Base-by-base conservation (phyloP, 1,140 invertebrate species). In the Thaumatotibia leucotreta region DNA sequence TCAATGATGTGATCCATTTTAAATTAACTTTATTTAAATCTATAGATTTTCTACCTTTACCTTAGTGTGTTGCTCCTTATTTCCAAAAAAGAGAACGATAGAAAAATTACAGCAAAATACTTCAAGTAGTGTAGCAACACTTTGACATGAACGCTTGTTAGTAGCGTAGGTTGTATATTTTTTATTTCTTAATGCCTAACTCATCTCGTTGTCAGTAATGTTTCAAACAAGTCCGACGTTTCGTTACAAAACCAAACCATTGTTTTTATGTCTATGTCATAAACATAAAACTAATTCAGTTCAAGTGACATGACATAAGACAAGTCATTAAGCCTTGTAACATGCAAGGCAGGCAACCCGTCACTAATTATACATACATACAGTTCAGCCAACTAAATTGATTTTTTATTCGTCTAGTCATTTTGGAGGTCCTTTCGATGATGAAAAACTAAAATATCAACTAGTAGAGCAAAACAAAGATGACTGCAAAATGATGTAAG, bases 251-350 rank as follows among this genome's bases (percentile, higher is more conserved):
- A 27, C 23, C 8, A 29, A 14, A 8, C 6, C 27, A 58, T 58
- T 58, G 52, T 58, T 58, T 58, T 58, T 17, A 58, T 58, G n/a
- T 27, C 24, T 3, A 3, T 29, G 52, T 58, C 24, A 31, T 24
- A n/a, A n/a, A n/a, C n/a, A n/a, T 27, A 58, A 14, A 45, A 58
- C 11, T 58, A 27, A 58, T 58, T 58, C 14, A 31, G 52, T 58
- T 58, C 52, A 58, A 58, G 52, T 58, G 52, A 31, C 52, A 58
- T n/a, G n/a, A 58, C 52, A n/a, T n/a, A n/a, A 31, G 52, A 58
- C 52, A 58, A 58, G 52, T 24, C 17, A 58, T 58, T 58, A 58
- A 29, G 11, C 17, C 52, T 58, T 58, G 52, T 58, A 58, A 27
- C 20, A 52, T 52, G 20, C 52, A 58, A 58, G 52, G 52, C 52